Base-by-base conservation (phyloP, 2,888 invertebrate genomes). In the Masnerella sp. region DNA sequence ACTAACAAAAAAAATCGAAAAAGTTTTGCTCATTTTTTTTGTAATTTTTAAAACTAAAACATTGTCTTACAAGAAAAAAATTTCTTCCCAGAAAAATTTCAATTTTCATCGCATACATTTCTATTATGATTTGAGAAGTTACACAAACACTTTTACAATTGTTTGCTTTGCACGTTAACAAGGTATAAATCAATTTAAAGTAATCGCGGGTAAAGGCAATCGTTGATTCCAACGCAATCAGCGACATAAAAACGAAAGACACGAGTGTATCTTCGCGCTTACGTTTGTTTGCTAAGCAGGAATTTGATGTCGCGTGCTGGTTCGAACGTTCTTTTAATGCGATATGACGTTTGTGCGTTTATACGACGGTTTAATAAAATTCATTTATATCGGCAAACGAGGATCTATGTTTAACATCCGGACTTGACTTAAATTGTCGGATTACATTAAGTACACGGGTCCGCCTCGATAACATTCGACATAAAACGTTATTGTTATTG, bases 401-500 rank as follows among this genome's bases (percentile, higher is more conserved):
- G 36, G 22, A 58, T 58, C 20, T 43, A 18, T 47, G 59, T 49
- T 61, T 18, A 32, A 38, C 47, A 47, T 49, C 28, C 7, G 8
- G 45, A 36, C 38, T 38, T 5, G 38, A 49, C 38, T 61, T 18
- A 25, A 61, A 45, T 58, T 36, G 59, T 61, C 25, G 20, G 40
- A 61, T 61, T 61, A 18, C 56, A 43, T 47, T 45, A 59, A 59
- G 36, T 36, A 28, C 59, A 38, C 17, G 36, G 28, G 17, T 38
- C 20, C 12, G 22, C 22, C 30, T 42, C 49, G 49, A 40, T 49
- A 49, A 49, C 18, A 9, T 49, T 59, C 38, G 47, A 47, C 32
- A 32, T 49, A 40, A 49, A 61, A 40, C 17, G 36, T 61, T 61
- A 47, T 28, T 49, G 32, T 49, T 61, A 47, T 49, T 38, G 56